These are phyloP conservation scores for Centropus bengalensis DNA, from an alignment of 2,113 vertebrate genomes.

Conservation along the genomic window DNA sequence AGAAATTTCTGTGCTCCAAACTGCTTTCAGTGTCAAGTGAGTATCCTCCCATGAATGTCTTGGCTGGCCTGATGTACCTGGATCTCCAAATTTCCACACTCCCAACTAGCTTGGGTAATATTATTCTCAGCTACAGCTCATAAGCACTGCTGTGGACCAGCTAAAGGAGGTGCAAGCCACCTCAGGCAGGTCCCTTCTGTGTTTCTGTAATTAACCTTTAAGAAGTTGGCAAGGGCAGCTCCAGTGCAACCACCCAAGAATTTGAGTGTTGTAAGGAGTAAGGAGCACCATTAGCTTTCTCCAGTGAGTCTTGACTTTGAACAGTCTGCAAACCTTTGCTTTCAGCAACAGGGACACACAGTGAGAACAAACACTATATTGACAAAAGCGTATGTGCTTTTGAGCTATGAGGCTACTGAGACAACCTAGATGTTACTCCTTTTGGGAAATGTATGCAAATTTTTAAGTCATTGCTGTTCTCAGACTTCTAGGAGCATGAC, in stretches of 20 bases:
- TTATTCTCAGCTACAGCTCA: fast-evolving
- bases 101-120: too few relatives aligned
- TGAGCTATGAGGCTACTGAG: not conserved
- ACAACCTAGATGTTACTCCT: not conserved
- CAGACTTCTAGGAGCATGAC: not conserved
- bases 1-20: not conserved
- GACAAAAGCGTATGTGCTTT: not conserved
- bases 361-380: not conserved
- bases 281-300: not conserved
- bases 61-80: not conserved
- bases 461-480: not conserved
- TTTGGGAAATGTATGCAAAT: not conserved
- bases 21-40: not conserved
- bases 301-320: not conserved
- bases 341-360: not conserved
- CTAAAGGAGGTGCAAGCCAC: not conserved
- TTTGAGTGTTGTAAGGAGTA: fast-evolving
- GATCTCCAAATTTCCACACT: not conserved
- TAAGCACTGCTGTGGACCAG: not conserved
- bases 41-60: not conserved
- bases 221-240: not conserved
- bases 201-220: not conserved
- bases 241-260: not conserved
- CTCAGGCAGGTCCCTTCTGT: not conserved
- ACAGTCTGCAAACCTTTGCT: not conserved